Evolutionary conservation across 2,888 invertebrate genomes (phyloP), one percentile per base, ranked within the genome.

Genomic region (Diplazon laetatorius): DNA sequence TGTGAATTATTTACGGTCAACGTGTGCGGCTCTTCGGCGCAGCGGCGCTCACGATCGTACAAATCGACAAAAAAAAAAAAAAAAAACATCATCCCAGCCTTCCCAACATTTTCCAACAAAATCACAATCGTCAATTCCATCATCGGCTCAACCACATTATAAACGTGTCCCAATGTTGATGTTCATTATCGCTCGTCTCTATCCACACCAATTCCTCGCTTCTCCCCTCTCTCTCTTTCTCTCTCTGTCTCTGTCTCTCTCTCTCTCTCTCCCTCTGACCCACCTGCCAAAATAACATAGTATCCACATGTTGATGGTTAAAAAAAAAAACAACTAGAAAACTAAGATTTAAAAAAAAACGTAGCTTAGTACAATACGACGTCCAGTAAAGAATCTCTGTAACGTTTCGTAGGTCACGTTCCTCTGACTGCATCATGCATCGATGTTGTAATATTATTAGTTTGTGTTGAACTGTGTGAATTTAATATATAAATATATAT

Each of bases 1-100:
- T 46, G 14, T n/a, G 35, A 10, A 14, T 25, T 42, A 72, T 66
- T 39, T 66, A 30, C 20, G 55, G 60, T 57, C 30, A 48, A 46
- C 42, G 72, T 62, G 66, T 62, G 62, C 62, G 72, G 69, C 77
- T 59, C 63, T 78, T 69, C 50, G 57, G 73, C 77, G 73, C 50
- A 50, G 73, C 77, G 73, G 59, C 62, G 57, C 46, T 39, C 59
- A 66, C 76, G 63, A 63, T 69, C 55, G 62, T 73, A 42, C 48
- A 59, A 22, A 57, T 68, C 48, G 35, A 63, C 62, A 48, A 42
- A 37, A 63, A 63, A n/a, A n/a, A n/a, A n/a, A n/a, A n/a, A n/a
- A n/a, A n/a, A n/a, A n/a, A n/a, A n/a, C n/a, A 35, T 37, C 44
- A 25, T 44, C 25, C 8, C 4, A 2, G n/a, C 14, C 5, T 6